Evolutionary conservation across 2,113 vertebrate genomes (phyloP).

Genomic region (Sinocyclocheilus grahami): DNA sequence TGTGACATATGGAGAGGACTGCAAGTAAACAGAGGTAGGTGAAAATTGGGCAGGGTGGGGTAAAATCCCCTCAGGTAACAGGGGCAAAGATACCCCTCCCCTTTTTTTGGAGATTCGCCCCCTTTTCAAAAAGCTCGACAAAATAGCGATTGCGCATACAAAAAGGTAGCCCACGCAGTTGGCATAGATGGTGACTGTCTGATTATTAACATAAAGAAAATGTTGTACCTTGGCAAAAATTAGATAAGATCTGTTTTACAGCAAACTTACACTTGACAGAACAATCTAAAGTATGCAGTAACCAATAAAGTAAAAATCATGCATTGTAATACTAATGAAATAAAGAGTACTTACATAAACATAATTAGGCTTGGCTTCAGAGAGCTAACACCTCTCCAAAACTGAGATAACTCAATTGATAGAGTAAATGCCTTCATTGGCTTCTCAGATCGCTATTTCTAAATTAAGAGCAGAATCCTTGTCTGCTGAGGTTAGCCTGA

Average conservation of each 20-base stretch:
- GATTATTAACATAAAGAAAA: too few species aligned
- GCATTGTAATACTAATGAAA: not conserved
- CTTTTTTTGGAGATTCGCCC: too few species aligned
- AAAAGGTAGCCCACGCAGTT: too few species aligned
- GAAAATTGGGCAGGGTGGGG: constrained; percentile 75
- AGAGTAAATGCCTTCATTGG: not conserved
- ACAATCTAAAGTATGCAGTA: not conserved
- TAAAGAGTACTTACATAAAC: not conserved
- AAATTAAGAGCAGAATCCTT: not conserved
- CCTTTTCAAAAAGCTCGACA: too few species aligned
- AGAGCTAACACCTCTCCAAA: not conserved
- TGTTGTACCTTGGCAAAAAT: not conserved
- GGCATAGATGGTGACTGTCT: too few species aligned
- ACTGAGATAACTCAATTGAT: not conserved
- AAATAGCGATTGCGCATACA: too few species aligned
- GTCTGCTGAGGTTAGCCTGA: too few species aligned
- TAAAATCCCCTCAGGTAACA: constrained; percentile 68
- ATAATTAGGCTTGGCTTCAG: not conserved
- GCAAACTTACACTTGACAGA: not conserved
- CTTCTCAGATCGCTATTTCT: not conserved
- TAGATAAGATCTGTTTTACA: not conserved
- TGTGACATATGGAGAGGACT: constrained; percentile 73
- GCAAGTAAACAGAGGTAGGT: constrained; percentile 72
- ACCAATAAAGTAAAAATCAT: not conserved
- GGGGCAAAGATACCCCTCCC: constrained; percentile 52